phyloP scores from a whole-genome alignment of 1,140 invertebrate genomes.

The Platorchestia sp. region DNA sequence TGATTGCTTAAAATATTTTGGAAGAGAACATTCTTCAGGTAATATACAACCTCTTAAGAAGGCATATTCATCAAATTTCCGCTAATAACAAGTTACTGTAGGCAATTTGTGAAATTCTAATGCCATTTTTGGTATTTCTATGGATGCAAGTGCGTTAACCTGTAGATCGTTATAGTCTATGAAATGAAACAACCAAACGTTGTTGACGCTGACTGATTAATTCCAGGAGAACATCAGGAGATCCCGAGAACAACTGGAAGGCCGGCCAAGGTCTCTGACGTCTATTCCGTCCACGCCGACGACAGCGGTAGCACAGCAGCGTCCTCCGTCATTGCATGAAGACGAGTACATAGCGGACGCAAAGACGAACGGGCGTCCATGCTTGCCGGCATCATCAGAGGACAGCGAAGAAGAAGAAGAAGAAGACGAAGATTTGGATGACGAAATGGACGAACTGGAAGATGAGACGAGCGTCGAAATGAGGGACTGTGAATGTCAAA shows the following conservation, averaged over 20 bases:
- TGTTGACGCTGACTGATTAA: background rate
- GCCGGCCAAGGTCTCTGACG: slow-evolving; percentile 57
- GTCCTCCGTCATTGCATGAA: slow-evolving; percentile 57
- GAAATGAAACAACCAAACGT: background rate
- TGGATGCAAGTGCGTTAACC: no score
- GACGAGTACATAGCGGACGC: slow-evolving; percentile 74
- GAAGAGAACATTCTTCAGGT: no score
- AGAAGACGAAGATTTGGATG: slow-evolving; percentile 68
- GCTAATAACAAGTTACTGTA: no score
- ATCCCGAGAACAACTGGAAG: slow-evolving; percentile 74
- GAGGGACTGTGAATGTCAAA: slow-evolving; percentile 84
- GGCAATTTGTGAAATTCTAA: no score
- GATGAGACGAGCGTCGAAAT: slow-evolving; percentile 75
- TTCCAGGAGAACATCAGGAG: slow-evolving; percentile 83
- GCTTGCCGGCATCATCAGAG: slow-evolving; percentile 68
- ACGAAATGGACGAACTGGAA: slow-evolving; percentile 68
- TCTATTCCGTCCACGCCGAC: slow-evolving; percentile 61
- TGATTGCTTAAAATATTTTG: no score
- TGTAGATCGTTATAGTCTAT: background rate
- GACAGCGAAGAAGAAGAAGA: slow-evolving; percentile 64
- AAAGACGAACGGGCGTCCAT: slow-evolving; percentile 72
- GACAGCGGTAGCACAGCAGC: slow-evolving; percentile 18
- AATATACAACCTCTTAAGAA: no score
- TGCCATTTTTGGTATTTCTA: no score
- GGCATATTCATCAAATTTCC: no score